Base-by-base conservation (phyloP, 2,113 vertebrate genomes). In the Trichechus manatus region DNA sequence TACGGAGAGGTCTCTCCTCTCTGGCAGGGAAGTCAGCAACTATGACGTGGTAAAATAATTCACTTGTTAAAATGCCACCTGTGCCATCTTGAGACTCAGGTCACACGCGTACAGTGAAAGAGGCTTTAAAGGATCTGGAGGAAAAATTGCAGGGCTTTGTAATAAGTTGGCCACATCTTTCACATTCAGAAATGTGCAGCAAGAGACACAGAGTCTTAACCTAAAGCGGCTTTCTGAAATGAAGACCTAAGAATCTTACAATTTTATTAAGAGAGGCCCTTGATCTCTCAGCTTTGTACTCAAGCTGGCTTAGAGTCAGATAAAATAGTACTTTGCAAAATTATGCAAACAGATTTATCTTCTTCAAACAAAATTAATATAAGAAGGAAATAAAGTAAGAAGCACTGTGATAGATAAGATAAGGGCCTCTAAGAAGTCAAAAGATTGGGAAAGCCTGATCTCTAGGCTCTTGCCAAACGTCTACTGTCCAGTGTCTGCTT, bases 71-170 rank as follows among this genome's bases (percentile, higher is more conserved):
- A 6, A 14, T 53, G 50, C 6, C 6, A 14, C 4, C 20, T 56
- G 19, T 25, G 42, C 0, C 7, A 31, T 53, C 17, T 53, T 23
- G n/a, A 80, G 15, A 22, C 20, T 33, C 39, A 63, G n/a, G 1
- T 36, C 42, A 20, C 23, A 29, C 7, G 0, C 2, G 2, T 66
- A 5, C 8, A 75, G 36, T 31, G 7, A 9, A 1, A 31, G 8
- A 63, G n/a, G 4, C 0, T 72, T 5, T 50, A 15, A 4, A 31
- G 6, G 19, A 82, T 42, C 6, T 63, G 47, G 20, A 59, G 25
- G 68, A 13, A 50, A 84, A 27, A 20, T n/a, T 2, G 11, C 7
- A 72, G 15, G 1, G 4, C 22, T 36, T 25, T 31, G 27, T 20
- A 10, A 29, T 20, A 80, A 5, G 6, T 8, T 63, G 23, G 19